Evolutionary conservation across 2,888 invertebrate genomes (phyloP).

Genomic region (Drosophila vallismaia): DNA sequence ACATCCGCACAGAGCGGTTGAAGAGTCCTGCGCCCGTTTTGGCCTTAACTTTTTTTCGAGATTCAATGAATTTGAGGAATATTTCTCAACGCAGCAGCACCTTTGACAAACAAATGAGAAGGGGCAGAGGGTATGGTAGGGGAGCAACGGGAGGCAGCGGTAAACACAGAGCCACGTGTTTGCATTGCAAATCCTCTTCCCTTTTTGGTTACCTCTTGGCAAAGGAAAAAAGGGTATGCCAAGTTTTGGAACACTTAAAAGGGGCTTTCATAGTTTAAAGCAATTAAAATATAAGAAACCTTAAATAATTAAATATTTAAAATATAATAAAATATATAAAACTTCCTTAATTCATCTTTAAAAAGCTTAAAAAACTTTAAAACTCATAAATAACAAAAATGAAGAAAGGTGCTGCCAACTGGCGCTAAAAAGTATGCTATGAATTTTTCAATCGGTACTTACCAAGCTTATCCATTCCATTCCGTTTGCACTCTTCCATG

Average conservation of each 20-base stretch:
- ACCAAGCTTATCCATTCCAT: background rate
- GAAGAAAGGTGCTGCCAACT: background rate
- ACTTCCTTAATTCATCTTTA: too few species aligned
- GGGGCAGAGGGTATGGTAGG: background rate
- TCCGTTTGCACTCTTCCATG: background rate
- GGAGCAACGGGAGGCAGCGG: background rate
- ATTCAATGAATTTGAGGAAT: slow-evolving; percentile 73
- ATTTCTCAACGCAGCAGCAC: slow-evolving; percentile 47
- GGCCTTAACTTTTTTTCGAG: slow-evolving; percentile 18
- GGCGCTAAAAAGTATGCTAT: background rate
- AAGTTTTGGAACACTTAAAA: background rate
- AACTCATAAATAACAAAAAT: background rate
- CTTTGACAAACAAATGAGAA: slow-evolving; percentile 63
- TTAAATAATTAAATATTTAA: background rate
- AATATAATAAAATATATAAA: background rate
- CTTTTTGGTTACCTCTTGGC: background rate
- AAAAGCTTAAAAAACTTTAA: background rate
- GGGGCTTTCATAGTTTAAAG: too few species aligned
- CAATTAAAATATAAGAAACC: background rate
- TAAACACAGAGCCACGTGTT: slow-evolving; percentile 51
- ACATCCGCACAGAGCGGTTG: slow-evolving; percentile 31
- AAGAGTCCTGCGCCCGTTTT: background rate
- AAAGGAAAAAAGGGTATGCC: background rate
- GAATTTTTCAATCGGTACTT: background rate
- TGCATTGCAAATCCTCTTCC: slow-evolving; percentile 70